Evolutionary conservation across 2,888 invertebrate species (phyloP).

Genomic region (Mantis religiosa): DNA sequence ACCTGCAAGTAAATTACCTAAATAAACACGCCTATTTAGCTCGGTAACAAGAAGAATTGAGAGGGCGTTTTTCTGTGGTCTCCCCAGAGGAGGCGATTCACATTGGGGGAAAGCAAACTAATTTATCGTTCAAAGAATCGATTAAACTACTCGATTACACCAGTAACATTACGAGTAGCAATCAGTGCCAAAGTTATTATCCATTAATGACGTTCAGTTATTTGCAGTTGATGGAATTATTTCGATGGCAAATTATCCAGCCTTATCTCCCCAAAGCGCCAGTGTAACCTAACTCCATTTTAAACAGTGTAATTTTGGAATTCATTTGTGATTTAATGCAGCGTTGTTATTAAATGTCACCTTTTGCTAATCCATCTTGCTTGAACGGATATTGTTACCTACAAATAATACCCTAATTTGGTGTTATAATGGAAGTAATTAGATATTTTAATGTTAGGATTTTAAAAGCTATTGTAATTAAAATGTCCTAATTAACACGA

Average conservation of each 20-base stretch:
- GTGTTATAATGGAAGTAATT: too few species aligned
- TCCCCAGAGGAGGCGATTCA: neutral
- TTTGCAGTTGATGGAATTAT: neutral
- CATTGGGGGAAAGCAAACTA: neutral
- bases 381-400: too few species aligned
- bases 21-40: too few species aligned
- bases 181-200: neutral
- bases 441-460: too few species aligned
- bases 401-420: too few species aligned
- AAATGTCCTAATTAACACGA: too few species aligned
- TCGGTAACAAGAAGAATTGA: too few species aligned
- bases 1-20: too few species aligned
- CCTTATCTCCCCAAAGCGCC: neutral
- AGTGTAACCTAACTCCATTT: neutral
- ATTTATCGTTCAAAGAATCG: neutral
- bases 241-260: neutral
- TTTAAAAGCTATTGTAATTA: too few species aligned
- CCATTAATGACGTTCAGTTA: neutral
- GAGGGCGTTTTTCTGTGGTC: neutral
- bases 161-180: neutral
- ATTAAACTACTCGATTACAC: neutral
- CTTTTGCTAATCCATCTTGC: too few species aligned
- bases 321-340: neutral
- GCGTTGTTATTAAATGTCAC: too few species aligned
- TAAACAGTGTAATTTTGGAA: neutral